Conservation (phyloP, 2,888 invertebrate genomes). For the Aricia artaxerxes region DNA sequence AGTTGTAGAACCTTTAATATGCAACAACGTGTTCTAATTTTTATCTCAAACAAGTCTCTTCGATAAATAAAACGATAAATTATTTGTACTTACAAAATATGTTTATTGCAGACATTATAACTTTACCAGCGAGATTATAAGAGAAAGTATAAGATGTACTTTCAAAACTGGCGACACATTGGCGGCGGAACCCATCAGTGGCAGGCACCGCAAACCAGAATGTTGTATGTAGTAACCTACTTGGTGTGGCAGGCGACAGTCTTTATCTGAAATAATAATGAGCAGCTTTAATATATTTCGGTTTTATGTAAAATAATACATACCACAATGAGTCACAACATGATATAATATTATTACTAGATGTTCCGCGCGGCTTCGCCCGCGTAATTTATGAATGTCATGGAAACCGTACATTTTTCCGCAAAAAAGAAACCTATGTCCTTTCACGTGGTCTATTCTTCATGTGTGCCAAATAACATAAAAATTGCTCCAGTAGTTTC, state of each 20-base stretch:
- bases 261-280: slow-evolving; percentile 73
- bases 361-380: too few relatives aligned
- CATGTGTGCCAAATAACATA: too few relatives aligned
- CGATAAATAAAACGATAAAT: slow-evolving; percentile 4
- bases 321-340: too few relatives aligned
- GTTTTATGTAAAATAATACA: background rate
- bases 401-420: too few relatives aligned
- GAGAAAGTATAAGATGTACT: slow-evolving; percentile 46
- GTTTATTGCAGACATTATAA: slow-evolving; percentile 38
- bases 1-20: too few relatives aligned
- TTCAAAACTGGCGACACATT: slow-evolving; percentile 43
- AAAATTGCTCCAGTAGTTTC: too few relatives aligned
- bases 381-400: too few relatives aligned
- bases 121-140: slow-evolving; percentile 46
- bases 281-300: background rate
- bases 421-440: too few relatives aligned
- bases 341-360: too few relatives aligned
- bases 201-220: slow-evolving; percentile 71
- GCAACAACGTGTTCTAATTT: background rate
- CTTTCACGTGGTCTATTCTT: too few relatives aligned
- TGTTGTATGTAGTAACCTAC: slow-evolving; percentile 79
- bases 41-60: background rate
- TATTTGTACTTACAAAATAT: slow-evolving; percentile 23
- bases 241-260: slow-evolving; percentile 84
- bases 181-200: slow-evolving; percentile 55